Evolutionary conservation across 2,797 vertebrate species (phyloP).

Genomic region (Mus minutoides): DNA sequence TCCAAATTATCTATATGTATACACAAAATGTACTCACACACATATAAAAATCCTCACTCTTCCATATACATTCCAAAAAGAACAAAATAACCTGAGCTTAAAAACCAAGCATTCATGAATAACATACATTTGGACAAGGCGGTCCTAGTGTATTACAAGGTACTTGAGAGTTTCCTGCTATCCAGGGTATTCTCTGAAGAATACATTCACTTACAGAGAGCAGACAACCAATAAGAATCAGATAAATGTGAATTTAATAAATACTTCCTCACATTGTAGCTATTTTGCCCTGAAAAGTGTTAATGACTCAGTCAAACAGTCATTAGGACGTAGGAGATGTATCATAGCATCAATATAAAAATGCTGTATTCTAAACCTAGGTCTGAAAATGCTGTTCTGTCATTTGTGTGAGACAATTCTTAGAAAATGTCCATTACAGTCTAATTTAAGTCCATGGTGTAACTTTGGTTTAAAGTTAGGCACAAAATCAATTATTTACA

Average conservation of each 20-base stretch:
- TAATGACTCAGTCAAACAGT: not conserved
- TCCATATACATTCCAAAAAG: not conserved
- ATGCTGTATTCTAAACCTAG: not conserved
- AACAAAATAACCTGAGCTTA: not conserved
- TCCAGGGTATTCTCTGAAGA: not conserved
- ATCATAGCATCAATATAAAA: not conserved
- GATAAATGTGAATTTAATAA: not conserved
- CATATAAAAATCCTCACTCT: not conserved
- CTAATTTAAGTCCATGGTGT: not conserved
- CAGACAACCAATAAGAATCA: not conserved
- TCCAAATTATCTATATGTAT: not conserved
- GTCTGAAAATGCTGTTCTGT: not conserved
- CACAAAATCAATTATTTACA: not conserved
- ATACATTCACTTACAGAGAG: not conserved
- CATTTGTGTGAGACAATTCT: not conserved
- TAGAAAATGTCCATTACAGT: not conserved
- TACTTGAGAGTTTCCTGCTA: no score
- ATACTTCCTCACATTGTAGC: not conserved
- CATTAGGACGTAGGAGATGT: not conserved
- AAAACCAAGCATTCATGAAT: not conserved
- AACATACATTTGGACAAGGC: not conserved
- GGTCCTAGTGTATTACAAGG: rapidly evolving
- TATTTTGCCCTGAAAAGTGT: not conserved
- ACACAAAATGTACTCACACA: not conserved
- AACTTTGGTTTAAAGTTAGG: not conserved